A percentile compares a stretch with the other conserved stretches of the same genome.
These are phyloP conservation scores for Orestias chungarensis DNA, from an alignment of 2,797 vertebrate genomes.

Conservation along the genomic window DNA sequence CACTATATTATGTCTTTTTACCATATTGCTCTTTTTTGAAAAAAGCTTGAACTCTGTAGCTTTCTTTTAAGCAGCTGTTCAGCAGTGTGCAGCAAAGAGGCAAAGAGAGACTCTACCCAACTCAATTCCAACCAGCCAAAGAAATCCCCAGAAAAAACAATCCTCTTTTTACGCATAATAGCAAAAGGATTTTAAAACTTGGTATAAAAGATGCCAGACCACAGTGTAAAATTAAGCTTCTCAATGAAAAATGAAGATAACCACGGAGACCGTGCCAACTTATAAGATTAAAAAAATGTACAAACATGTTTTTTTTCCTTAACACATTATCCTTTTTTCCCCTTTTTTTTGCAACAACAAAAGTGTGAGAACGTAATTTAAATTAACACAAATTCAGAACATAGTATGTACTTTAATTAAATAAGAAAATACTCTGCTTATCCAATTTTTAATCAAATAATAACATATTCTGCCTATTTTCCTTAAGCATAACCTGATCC, in stretches of 20 bases:
- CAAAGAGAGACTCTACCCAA: background rate
- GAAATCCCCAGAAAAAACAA: background rate
- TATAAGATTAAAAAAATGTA: too few relatives aligned
- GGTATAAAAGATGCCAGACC: too few relatives aligned
- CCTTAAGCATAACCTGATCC: slow-evolving; percentile 30
- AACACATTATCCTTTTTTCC: background rate
- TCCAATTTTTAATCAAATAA: slow-evolving; percentile 16
- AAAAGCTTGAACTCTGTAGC: background rate
- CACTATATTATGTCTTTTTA: background rate
- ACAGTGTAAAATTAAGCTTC: background rate
- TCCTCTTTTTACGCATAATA: background rate
- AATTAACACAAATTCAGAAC: slow-evolving; percentile 12
- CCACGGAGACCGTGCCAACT: too few relatives aligned
- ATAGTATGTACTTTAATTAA: slow-evolving; percentile 14
- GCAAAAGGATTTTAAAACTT: too few relatives aligned
- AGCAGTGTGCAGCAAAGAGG: background rate
- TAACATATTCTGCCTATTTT: slow-evolving; percentile 11
- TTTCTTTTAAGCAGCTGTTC: background rate
- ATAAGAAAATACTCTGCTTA: slow-evolving; percentile 15
- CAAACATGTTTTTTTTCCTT: too few relatives aligned
- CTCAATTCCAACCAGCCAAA: background rate
- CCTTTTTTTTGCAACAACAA: slow-evolving; percentile 3
- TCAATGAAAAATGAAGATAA: background rate
- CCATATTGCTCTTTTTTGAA: background rate
- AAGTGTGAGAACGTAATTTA: slow-evolving; percentile 8